These are phyloP conservation scores for Helostoma temminkii DNA, from an alignment of 2,797 vertebrate genomes.

Conservation along the genomic window DNA sequence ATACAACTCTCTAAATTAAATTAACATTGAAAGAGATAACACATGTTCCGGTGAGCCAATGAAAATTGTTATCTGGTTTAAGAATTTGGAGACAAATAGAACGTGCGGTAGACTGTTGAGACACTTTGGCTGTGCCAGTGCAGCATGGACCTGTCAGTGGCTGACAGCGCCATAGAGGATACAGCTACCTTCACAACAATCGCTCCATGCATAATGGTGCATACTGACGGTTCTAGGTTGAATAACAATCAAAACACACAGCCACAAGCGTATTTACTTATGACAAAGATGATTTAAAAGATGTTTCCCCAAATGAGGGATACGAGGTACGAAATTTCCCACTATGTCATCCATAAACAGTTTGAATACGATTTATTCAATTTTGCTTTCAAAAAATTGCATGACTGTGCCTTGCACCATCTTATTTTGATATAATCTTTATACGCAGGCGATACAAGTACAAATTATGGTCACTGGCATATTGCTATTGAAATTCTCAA, in stretches of 20 bases:
- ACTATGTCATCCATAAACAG: neutral
- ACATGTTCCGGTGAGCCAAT: constrained; percentile 27
- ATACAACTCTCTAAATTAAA: constrained; percentile 32
- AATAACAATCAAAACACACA: constrained; percentile 26
- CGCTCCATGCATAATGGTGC: constrained; percentile 21
- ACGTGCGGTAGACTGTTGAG: constrained; percentile 35
- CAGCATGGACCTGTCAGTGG: constrained; percentile 22
- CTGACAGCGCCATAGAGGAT: constrained; percentile 21
- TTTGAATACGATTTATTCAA: neutral
- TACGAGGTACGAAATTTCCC: neutral
- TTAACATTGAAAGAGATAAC: constrained; percentile 25
- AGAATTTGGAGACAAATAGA: constrained; percentile 18
- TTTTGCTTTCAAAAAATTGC: neutral
- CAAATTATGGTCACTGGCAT: constrained; percentile 10
- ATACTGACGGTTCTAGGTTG: constrained; percentile 12
- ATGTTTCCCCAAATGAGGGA: constrained; percentile 1
- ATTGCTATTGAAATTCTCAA: constrained; percentile 1
- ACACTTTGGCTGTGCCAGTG: constrained; percentile 4
- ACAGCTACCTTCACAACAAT: constrained; percentile 17
- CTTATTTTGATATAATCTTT: neutral
- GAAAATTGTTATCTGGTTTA: neutral
- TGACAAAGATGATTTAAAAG: neutral
- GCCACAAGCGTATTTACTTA: constrained; percentile 21
- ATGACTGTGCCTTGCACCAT: too few relatives aligned
- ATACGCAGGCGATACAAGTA: neutral